Percentiles rank a stretch among this genome's conserved stretches.
phyloP scores from a whole-genome alignment of 2,113 vertebrate species.

The Dascyllus trimaculatus region DNA sequence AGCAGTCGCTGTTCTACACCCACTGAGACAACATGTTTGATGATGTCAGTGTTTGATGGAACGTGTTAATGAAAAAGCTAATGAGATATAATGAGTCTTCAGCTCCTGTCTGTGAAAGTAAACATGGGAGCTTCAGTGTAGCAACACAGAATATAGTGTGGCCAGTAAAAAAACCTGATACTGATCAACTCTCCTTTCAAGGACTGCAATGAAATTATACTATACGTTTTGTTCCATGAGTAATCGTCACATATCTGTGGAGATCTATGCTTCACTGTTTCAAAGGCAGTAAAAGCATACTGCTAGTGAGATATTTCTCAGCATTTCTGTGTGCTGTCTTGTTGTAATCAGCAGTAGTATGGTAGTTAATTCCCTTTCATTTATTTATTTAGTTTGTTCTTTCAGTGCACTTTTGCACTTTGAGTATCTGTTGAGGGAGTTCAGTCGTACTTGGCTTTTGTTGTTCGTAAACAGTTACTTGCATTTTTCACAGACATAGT shows the following conservation, averaged over 20 bases:
- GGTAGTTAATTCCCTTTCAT: background rate
- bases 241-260: slow-evolving; percentile 10
- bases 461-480: slow-evolving; percentile 3
- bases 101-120: slow-evolving; percentile 84
- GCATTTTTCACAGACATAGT: slow-evolving; percentile 5
- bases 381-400: background rate
- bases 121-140: slow-evolving; percentile 85
- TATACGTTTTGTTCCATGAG: slow-evolving; percentile 7
- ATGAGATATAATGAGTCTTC: slow-evolving; percentile 87
- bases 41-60: slow-evolving; percentile 76
- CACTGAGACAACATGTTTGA: slow-evolving; percentile 68
- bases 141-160: slow-evolving; percentile 30
- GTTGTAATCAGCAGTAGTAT: background rate
- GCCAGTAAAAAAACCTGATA: slow-evolving; percentile 33
- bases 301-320: background rate
- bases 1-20: slow-evolving; percentile 34
- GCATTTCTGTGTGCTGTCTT: background rate
- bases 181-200: slow-evolving; percentile 54
- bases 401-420: background rate
- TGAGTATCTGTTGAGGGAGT: background rate
- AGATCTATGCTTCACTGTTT: background rate
- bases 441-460: background rate
- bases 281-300: background rate
- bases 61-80: slow-evolving; percentile 85
- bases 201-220: slow-evolving; percentile 35